Conservation (phyloP, 23 tunicate genomes). For the Halocynthia roretzi region DNA sequence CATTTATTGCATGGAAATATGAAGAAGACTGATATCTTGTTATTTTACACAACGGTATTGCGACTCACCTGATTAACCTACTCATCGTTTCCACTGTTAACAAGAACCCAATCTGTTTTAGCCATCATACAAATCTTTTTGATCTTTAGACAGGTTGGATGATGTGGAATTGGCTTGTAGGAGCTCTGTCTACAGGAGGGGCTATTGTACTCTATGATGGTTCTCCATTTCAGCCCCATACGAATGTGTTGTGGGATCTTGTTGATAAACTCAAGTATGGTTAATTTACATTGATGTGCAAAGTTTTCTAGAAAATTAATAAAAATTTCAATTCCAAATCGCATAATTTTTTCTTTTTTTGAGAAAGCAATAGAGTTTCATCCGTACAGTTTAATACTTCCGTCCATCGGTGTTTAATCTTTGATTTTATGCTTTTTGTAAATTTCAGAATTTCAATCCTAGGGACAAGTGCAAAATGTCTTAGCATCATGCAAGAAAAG, state of each 20-base stretch:
- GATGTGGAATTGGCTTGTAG: conserved; percentile 99
- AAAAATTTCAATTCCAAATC: no score
- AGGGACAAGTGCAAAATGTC: conserved; percentile 86
- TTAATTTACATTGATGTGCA: not conserved
- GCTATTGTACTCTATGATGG: conserved; percentile 79
- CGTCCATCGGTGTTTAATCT: not conserved
- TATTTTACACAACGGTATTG: conserved; percentile 69
- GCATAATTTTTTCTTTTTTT: not conserved
- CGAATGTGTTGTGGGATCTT: conserved; percentile 44
- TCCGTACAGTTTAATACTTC: not conserved
- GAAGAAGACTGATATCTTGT: conserved; percentile 46
- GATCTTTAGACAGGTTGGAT: conserved; percentile 81
- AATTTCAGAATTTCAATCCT: conserved; percentile 44
- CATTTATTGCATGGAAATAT: conserved; percentile 84
- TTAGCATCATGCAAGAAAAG: conserved; percentile 66
- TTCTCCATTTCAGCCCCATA: conserved; percentile 76
- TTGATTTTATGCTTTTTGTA: not conserved
- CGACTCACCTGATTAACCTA: not conserved
- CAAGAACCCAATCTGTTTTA: not conserved
- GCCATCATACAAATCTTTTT: not conserved
- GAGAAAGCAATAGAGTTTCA: not conserved
- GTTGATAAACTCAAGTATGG: conserved; percentile 50
- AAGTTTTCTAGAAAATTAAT: not conserved
- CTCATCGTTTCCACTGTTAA: not conserved
- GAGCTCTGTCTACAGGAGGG: conserved; percentile 68